Evolutionary conservation across 2,797 vertebrate genomes (phyloP), one percentile per base, ranked within the genome.

Genomic region (Sebastes matsubarae): DNA sequence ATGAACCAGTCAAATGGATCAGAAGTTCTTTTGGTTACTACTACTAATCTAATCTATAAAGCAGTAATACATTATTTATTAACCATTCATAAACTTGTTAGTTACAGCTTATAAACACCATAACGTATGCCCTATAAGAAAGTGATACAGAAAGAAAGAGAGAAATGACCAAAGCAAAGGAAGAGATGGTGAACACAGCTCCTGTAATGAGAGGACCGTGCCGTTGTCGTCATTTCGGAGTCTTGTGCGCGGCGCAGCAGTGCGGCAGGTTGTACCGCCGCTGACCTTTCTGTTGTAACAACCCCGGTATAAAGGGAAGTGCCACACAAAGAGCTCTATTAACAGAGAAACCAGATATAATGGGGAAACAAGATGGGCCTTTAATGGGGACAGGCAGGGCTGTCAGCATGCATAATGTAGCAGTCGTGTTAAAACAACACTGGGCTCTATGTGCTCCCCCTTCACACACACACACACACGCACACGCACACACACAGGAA

Each of bases 401-500:
- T 92, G 91, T 90, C 92, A 90, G 92, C 92, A 94, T 94, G 92
- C 93, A 95, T 94, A 95, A 95, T 95, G 93, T 94, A 94, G 88
- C 88, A 94, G 94, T 86, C 79, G 69, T 93, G 90, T 93, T 93
- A 94, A 95, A 95, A 95, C 94, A 95, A 95, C 92, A 92, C 89
- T 79, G 87, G 79, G 85, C 76, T 79, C 84, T 5, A 65, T 70
- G 83, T 70, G 65, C 81, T 24, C 76, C 74, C 67, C 83, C 79
- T 46, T 64, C 30, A 68, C 74, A 60, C 64, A 57, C 75, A 34
- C 75, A 75, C 57, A 65, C 65, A 75, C 59, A 79, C 79, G 68
- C 80, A 46, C 72, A 76, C 77, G 50, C 74, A 77, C 55, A 80
- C 67, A 71, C 66, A 80, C 58, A 34, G 24, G 81, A 57, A 64